phyloP scores from a whole-genome alignment of 2,113 vertebrate genomes.

The Cyanoderma ruficeps region DNA sequence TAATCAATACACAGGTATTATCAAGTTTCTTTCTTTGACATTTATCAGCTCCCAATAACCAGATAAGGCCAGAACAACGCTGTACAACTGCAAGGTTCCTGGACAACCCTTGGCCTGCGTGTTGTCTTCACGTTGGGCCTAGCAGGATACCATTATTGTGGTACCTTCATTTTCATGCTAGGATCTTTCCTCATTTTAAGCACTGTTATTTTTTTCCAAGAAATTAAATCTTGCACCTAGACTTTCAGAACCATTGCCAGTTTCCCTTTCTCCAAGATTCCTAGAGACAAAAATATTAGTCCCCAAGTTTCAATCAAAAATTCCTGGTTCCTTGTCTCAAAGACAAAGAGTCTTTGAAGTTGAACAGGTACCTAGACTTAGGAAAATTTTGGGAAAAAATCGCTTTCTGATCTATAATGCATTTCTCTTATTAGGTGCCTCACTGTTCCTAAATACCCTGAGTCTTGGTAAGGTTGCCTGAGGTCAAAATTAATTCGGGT shows the following conservation, averaged over 20 bases:
- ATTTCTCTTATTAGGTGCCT: background rate
- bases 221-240: background rate
- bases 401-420: constrained; percentile 3
- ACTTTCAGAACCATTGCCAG: background rate
- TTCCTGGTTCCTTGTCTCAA: background rate
- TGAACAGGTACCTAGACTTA: background rate
- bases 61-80: background rate
- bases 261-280: background rate
- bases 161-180: background rate
- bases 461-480: background rate
- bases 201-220: background rate
- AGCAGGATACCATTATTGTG: background rate
- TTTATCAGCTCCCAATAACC: background rate
- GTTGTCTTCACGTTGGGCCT: background rate
- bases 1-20: background rate
- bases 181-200: background rate
- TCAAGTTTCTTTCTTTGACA: background rate
- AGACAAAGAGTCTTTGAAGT: background rate
- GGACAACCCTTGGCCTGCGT: background rate
- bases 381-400: background rate
- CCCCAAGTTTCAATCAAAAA: background rate
- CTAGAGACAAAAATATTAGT: background rate
- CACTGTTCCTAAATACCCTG: background rate
- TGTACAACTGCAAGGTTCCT: fast-evolving
- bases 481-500: background rate